Evolutionary conservation across 92 coral and sea anemone genomes (phyloP), one percentile per base, ranked within the genome.

Genomic region (Nematostella vectensis): DNA sequence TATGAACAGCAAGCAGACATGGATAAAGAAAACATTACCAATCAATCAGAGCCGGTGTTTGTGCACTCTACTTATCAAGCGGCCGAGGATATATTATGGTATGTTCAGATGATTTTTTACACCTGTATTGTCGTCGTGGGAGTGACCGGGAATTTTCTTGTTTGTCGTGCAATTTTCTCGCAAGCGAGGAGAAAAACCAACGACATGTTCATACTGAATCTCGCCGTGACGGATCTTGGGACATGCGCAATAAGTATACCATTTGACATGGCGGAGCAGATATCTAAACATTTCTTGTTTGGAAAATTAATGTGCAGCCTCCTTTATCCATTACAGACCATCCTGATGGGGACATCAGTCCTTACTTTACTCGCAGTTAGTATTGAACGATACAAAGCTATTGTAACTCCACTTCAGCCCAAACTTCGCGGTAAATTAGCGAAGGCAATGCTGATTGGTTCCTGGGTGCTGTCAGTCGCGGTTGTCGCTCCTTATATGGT

Each of bases 261-360:
- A 6, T 51, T 77, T 15, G 89, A 82, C 25, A 23, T 82, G 29
- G 64, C 62, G 3, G 84, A 82, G 33, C 69, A 65, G 62, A 27
- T 82, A n/a, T 33, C 43, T 4, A 65, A 62, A 13, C 49, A 38
- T 15, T 77, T 82, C 33, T 74, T 68, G 0, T 57, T 82, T 50
- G 89, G 89, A 0, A 11, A 43, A 0, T 57, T 61, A 11, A 28
- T 82, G 53, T 82, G 89, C 25, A 61, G 70, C 37, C 27, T 82
- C n/a, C 68, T 82, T 11, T 82, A 82, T 29, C 89, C 89, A 3
- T 42, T 77, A 19, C 89, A 82, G 55, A 76, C 89, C 6, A 37
- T 82, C 18, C 59, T 82, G 23, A 71, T 82, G 84, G 57, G 65
- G 0, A 63, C 75, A 8, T 82, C 89, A 18, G 89, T 82, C 21